Conservation (phyloP, 2,888 invertebrate genomes). For the Metallyticus violacea region DNA sequence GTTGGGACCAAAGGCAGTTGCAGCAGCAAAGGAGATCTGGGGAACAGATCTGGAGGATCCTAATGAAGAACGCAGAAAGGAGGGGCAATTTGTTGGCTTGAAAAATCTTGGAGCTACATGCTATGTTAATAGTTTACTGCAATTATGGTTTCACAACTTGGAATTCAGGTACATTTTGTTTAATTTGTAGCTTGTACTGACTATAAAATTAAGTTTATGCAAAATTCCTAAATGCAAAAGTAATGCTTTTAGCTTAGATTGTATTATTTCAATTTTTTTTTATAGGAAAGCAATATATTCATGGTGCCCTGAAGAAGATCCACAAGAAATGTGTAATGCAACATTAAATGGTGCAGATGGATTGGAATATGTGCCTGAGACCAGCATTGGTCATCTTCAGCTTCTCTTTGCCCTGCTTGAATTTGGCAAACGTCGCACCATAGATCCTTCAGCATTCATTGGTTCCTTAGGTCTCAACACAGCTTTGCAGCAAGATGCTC, state of each 20-base stretch:
- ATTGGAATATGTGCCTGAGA: constrained; percentile 42
- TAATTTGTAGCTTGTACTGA: background rate
- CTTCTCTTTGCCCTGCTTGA: constrained; percentile 59
- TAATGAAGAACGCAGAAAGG: constrained; percentile 71
- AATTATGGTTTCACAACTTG: constrained; percentile 62
- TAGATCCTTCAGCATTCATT: constrained; percentile 58
- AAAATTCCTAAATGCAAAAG: too few species aligned
- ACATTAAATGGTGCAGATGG: constrained; percentile 32
- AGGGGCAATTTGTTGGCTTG: constrained; percentile 67
- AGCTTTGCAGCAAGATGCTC: constrained; percentile 59
- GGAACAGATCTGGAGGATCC: constrained; percentile 60
- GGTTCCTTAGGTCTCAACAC: constrained; percentile 56
- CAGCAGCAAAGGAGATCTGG: constrained; percentile 41
- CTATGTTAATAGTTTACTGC: constrained; percentile 61
- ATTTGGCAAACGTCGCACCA: constrained; percentile 51
- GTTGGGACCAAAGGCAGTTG: constrained; percentile 50
- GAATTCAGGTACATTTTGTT: constrained; percentile 48
- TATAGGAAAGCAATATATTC: constrained; percentile 53
- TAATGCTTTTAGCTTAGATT: too few species aligned
- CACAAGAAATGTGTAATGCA: constrained; percentile 42
- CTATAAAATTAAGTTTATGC: too few species aligned
- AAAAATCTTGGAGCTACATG: constrained; percentile 64
- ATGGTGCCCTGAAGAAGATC: constrained; percentile 52
- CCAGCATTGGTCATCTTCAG: constrained; percentile 55
- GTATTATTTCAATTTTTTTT: background rate